These are phyloP conservation scores for Pandemis heparana DNA, from an alignment of 2,888 invertebrate species.

Conservation along the genomic window DNA sequence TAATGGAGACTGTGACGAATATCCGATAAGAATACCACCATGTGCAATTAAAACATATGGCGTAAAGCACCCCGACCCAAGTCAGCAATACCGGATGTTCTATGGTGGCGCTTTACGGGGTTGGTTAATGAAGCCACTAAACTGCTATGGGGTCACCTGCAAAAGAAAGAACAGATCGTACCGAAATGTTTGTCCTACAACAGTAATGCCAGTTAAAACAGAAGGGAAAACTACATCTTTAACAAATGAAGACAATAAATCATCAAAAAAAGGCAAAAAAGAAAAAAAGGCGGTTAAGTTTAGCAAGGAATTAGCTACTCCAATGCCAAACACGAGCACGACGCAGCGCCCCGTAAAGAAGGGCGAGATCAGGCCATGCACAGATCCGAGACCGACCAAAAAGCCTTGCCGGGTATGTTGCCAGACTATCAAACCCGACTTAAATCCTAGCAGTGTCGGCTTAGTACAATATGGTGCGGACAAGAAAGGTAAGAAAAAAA, in stretches of 20 bases:
- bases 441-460: neutral
- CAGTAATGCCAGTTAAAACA: constrained; percentile 3
- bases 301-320: neutral
- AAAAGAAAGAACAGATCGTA: constrained; percentile 42
- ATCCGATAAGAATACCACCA: neutral
- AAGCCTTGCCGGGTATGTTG: constrained; percentile 1
- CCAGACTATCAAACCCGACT: neutral
- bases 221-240: neutral
- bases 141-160: constrained; percentile 46
- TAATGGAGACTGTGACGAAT: neutral
- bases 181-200: neutral
- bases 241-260: neutral
- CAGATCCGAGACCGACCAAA: neutral
- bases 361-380: neutral
- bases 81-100: constrained; percentile 54
- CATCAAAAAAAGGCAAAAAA: neutral
- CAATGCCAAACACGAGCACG: neutral
- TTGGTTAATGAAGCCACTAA: constrained; percentile 49
- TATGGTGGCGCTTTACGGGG: constrained; percentile 53
- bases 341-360: neutral
- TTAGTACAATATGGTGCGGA: neutral
- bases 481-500: neutral
- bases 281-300: constrained; percentile 5
- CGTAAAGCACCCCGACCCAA: constrained; percentile 50
- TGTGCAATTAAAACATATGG: constrained; percentile 1